Base-by-base conservation (phyloP, 2,888 invertebrate genomes). In the Autographa gamma region DNA sequence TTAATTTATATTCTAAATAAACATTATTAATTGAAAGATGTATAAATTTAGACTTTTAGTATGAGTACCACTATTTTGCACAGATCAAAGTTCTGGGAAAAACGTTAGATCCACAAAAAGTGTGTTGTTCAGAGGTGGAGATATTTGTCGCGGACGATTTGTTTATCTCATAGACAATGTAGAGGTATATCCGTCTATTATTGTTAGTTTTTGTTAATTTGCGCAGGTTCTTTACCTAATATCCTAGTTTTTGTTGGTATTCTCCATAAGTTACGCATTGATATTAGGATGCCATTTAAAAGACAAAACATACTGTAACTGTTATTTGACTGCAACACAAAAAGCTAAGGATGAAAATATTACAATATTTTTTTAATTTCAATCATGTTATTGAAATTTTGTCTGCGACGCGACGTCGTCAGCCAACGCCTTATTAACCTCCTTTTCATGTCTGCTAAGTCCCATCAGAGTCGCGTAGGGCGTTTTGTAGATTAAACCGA, bases 81-180 rank as follows among this genome's bases (percentile, higher is more conserved):
- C 38, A 31, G 18, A 25, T 62, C 48, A 60, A 48, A 48, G 48
- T 48, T 52, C 16, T 13, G 8, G 38, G 38, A 68, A 56, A 59
- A 76, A 67, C 61, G 62, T 59, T 34, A 32, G 4, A 18, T 9
- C 59, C 4, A 73, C 69, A 78, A 78, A 77, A 80, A 78, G 60
- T 67, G 34, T 64, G 78, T 64, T 73, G 67, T 78, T 77, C 66
- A 38, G 38, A 38, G 11, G 11, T 76, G 38, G 73, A 56, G 59
- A 59, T 71, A 64, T 69, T 77, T 64, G 73, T 73, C 69, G 62
- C 69, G 19, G 69, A n/a, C 58, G 52, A 77, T 73, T 77, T 73
- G 66, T 80, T 77, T 77, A 62, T 66, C 56, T 6, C 60, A 61
- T 32, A 60, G 56, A 69, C 80, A 77, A 72, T 78, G 62, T 54